Evolutionary conservation across 2,113 vertebrate genomes (phyloP).

Genomic region (Sakesphorus luctuosus): DNA sequence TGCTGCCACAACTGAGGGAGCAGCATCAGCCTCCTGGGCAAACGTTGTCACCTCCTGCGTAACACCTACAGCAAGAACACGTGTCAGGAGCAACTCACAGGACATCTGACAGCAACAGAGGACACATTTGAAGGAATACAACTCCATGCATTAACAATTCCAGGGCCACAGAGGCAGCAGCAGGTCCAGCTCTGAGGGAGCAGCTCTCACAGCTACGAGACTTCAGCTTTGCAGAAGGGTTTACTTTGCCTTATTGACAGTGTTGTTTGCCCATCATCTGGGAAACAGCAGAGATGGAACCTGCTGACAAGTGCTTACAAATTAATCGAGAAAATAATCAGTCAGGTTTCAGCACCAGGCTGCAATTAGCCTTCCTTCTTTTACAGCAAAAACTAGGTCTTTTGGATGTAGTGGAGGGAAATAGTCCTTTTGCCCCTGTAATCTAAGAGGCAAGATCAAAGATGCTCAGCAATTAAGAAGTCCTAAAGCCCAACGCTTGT

Average conservation of each 20-base stretch:
- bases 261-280: constrained; percentile 22
- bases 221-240: background rate
- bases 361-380: background rate
- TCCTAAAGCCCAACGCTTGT: background rate
- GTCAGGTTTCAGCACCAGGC: background rate
- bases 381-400: background rate
- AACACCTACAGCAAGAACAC: constrained; percentile 29
- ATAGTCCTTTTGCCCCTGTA: background rate
- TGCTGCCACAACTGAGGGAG: background rate
- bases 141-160: background rate
- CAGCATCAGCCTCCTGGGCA: constrained; percentile 23
- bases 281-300: background rate
- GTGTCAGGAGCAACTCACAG: background rate
- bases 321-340: constrained; percentile 43
- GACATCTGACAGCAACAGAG: background rate
- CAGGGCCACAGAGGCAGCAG: background rate
- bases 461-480: background rate
- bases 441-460: background rate
- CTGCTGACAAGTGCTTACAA: constrained; percentile 40
- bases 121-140: background rate
- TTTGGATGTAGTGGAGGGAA: background rate
- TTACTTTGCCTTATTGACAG: background rate
- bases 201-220: fast-evolving
- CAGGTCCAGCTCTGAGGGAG: background rate
- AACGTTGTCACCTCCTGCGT: constrained; percentile 39